These are phyloP conservation scores for Epinephelus coioides DNA, from an alignment of 2,797 vertebrate species.

Conservation along the genomic window DNA sequence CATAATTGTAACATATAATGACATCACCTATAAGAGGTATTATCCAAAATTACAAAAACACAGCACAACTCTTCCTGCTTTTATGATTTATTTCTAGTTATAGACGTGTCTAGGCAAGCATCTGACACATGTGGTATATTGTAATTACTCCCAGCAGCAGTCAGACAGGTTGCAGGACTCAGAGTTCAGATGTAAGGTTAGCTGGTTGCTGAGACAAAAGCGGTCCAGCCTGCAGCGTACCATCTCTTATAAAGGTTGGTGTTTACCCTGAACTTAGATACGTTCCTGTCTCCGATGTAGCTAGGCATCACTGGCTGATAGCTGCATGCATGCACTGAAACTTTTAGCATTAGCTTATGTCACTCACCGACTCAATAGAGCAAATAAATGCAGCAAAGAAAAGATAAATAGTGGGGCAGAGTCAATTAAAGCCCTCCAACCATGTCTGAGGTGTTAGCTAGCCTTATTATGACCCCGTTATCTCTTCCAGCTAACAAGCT, in stretches of 20 bases:
- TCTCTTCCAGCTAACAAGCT: slow-evolving; percentile 36
- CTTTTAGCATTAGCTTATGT: slow-evolving; percentile 44
- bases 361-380: background rate
- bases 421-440: background rate
- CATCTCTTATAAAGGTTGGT: slow-evolving; percentile 6
- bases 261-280: background rate
- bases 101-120: background rate
- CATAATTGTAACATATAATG: background rate
- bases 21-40: background rate
- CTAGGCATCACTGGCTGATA: slow-evolving; percentile 30
- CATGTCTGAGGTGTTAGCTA: background rate
- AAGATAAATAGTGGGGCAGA: background rate
- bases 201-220: background rate
- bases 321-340: slow-evolving; percentile 32
- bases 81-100: too few species aligned
- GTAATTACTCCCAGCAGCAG: background rate
- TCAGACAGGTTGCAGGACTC: background rate
- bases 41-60: background rate
- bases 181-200: slow-evolving; percentile 15
- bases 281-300: background rate
- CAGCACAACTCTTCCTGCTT: background rate
- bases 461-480: background rate
- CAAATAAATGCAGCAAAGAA: background rate
- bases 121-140: slow-evolving; percentile 1
- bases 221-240: background rate